A percentile compares a stretch with the other conserved stretches of the same genome.
Conservation (phyloP, 2,797 vertebrate species). For the Myotis daubentonii region DNA sequence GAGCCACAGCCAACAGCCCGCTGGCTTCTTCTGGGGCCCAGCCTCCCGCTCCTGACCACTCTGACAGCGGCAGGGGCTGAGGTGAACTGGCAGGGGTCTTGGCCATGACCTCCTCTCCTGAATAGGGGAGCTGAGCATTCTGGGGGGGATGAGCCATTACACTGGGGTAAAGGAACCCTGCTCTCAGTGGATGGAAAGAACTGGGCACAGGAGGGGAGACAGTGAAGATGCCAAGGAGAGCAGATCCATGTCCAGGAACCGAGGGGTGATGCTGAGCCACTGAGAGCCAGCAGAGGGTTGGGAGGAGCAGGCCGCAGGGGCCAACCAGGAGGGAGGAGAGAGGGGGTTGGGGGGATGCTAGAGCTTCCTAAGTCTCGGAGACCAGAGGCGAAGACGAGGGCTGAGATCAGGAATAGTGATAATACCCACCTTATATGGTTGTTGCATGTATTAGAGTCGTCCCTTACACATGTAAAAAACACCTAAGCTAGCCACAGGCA, state of each 20-base stretch:
- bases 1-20: not conserved
- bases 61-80: not conserved
- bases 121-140: not conserved
- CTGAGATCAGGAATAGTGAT: not conserved
- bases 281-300: not conserved
- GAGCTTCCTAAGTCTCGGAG: not conserved
- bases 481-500: no score
- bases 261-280: fast-evolving
- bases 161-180: not conserved
- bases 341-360: fast-evolving
- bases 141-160: no score
- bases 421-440: not conserved
- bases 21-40: not conserved
- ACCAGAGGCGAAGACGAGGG: not conserved
- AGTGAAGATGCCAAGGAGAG: not conserved
- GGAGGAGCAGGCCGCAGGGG: not conserved
- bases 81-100: not conserved
- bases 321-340: not conserved
- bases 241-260: not conserved
- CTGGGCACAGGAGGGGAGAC: not conserved
- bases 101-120: not conserved
- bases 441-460: not conserved
- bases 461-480: not conserved
- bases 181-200: fast-evolving
- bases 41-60: not conserved